phyloP scores from a whole-genome alignment of 2,113 vertebrate species.

The Prunella himalayana region DNA sequence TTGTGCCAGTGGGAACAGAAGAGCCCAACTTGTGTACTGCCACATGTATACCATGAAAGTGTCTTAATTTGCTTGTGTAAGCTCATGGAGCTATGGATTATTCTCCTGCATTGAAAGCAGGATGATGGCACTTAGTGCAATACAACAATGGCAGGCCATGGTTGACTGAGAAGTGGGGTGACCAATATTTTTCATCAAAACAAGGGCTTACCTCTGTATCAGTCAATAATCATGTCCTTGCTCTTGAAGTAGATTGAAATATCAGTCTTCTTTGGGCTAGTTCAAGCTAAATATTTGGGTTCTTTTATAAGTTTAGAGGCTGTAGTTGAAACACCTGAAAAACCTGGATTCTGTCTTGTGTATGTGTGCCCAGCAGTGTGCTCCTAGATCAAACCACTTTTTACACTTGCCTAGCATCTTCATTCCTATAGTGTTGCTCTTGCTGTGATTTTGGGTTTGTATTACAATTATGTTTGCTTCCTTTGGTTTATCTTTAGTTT shows the following conservation, averaged over 20 bases:
- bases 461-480: neutral
- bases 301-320: neutral
- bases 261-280: neutral
- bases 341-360: neutral
- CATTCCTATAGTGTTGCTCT: neutral
- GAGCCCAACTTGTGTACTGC: neutral
- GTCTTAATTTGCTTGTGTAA: neutral
- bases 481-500: neutral
- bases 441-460: neutral
- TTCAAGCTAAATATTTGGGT: neutral
- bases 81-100: neutral
- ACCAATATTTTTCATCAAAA: neutral
- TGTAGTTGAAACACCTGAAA: neutral
- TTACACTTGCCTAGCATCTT: neutral
- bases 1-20: neutral
- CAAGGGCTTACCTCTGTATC: neutral
- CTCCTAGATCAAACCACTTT: neutral
- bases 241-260: neutral
- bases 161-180: neutral
- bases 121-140: too few relatives aligned
- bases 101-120: neutral
- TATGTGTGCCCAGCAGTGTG: fast-evolving
- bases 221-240: neutral
- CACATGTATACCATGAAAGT: neutral
- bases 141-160: too few relatives aligned